Conservation (phyloP, 2,113 vertebrate species). For the Indicator maculatus region DNA sequence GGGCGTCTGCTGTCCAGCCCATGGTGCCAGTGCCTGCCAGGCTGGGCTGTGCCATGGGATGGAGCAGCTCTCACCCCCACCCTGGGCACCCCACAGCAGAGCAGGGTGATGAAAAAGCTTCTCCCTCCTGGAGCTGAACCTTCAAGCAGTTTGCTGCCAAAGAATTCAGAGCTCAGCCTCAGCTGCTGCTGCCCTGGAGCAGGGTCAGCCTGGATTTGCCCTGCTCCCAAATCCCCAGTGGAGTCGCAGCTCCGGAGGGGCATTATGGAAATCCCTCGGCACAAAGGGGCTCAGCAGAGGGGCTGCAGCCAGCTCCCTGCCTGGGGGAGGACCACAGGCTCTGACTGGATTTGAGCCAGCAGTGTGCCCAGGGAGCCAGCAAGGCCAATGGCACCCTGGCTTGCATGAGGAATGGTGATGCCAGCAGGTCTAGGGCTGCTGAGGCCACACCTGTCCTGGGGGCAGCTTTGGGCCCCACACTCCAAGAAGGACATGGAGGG, state of each 20-base stretch:
- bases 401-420: too few species aligned
- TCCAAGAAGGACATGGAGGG: too few species aligned
- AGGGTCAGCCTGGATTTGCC: constrained; percentile 20
- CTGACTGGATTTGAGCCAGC: too few species aligned
- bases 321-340: neutral
- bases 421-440: too few species aligned
- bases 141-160: neutral
- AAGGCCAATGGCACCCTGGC: too few species aligned
- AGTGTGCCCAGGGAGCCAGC: too few species aligned
- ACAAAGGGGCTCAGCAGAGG: constrained; percentile 2
- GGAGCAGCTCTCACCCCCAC: neutral
- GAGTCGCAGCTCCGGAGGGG: fast-evolving
- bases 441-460: too few species aligned
- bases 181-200: fast-evolving
- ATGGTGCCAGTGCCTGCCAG: neutral
- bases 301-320: fast-evolving
- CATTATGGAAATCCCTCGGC: neutral
- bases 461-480: too few species aligned
- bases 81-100: fast-evolving
- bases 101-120: fast-evolving
- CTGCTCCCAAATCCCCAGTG: neutral
- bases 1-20: neutral
- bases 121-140: neutral
- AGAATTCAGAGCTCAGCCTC: neutral
- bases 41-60: neutral